Evolutionary conservation across 2,888 invertebrate genomes (phyloP).

Genomic region (Loripinus fragilis): DNA sequence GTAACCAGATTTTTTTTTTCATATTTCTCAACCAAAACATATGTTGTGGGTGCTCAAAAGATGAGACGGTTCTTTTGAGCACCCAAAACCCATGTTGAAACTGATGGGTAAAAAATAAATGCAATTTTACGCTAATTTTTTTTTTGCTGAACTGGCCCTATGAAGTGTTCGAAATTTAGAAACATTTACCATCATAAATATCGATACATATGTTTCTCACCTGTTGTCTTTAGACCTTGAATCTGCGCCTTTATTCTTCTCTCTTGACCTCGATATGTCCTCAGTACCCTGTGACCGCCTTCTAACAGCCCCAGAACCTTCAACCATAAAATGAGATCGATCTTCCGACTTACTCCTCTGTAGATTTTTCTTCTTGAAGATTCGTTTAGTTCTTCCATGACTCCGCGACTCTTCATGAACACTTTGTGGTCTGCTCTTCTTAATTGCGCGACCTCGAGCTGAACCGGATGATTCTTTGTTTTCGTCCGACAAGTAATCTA

Average conservation of each 20-base stretch:
- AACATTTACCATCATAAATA: too few species aligned
- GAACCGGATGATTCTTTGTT: conserved; percentile 41
- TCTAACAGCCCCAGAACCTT: conserved; percentile 29
- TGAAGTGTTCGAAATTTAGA: too few species aligned
- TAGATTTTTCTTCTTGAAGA: conserved; percentile 45
- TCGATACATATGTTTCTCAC: too few species aligned
- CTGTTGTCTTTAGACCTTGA: conserved; percentile 10
- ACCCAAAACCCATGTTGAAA: too few species aligned
- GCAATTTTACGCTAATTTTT: too few species aligned
- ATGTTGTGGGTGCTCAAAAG: too few species aligned
- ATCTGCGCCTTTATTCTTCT: conserved; percentile 18
- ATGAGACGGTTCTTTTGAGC: too few species aligned
- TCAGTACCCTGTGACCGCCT: conserved; percentile 45
- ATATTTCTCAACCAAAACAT: too few species aligned
- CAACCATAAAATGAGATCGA: conserved; percentile 41
- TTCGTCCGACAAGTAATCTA: conserved; percentile 55
- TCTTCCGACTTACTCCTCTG: conserved; percentile 57
- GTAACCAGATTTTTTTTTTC: too few species aligned
- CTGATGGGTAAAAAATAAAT: too few species aligned
- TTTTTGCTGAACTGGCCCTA: too few species aligned
- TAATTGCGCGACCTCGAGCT: conserved; percentile 22
- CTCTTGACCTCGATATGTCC: conserved; percentile 32
- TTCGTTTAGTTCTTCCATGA: conserved; percentile 46
- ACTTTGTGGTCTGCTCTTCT: conserved; percentile 50
- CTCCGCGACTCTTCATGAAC: conserved; percentile 37